phyloP scores from a whole-genome alignment of 2,888 invertebrate species.

The Amblyjoppa fuscipennis region DNA sequence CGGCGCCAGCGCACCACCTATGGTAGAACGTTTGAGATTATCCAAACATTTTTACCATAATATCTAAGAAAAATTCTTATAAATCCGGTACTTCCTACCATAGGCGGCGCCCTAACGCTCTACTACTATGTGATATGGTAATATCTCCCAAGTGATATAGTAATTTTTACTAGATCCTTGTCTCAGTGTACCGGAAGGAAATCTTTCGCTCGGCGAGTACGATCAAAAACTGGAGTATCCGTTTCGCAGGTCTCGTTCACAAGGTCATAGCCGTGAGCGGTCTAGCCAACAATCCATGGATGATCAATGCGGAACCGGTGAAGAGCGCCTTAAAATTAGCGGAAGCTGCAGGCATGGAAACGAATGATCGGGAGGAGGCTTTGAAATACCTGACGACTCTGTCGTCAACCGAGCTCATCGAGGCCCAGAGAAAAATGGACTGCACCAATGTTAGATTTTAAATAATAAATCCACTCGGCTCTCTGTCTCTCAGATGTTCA shows the following conservation, averaged over 20 bases:
- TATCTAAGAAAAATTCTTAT: too few species aligned
- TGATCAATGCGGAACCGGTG: conserved; percentile 47
- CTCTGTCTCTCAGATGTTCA: not conserved
- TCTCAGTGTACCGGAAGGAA: too few species aligned
- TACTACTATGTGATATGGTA: too few species aligned
- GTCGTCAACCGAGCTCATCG: conserved; percentile 78
- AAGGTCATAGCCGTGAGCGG: conserved; percentile 80
- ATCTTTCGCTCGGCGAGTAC: conserved; percentile 65
- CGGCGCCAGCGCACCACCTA: too few species aligned
- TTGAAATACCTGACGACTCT: conserved; percentile 72
- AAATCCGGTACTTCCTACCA: too few species aligned
- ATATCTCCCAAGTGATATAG: too few species aligned
- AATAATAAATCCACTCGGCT: not conserved
- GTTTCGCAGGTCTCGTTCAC: conserved; percentile 76
- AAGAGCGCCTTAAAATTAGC: conserved; percentile 69
- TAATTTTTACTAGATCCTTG: too few species aligned
- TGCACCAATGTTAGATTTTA: conserved; percentile 56
- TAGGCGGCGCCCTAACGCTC: too few species aligned
- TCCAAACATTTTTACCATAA: too few species aligned
- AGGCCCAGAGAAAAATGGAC: conserved; percentile 74
- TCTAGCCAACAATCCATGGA: conserved; percentile 68
- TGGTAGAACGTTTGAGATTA: too few species aligned
- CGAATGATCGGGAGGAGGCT: conserved; percentile 71
- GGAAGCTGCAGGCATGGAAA: conserved; percentile 70
- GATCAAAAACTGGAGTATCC: too few species aligned